A percentile compares a stretch with the other conserved stretches of the same genome.
These are phyloP conservation scores for Synergus umbraculus DNA, from an alignment of 2,888 invertebrate species.

Conservation along the genomic window DNA sequence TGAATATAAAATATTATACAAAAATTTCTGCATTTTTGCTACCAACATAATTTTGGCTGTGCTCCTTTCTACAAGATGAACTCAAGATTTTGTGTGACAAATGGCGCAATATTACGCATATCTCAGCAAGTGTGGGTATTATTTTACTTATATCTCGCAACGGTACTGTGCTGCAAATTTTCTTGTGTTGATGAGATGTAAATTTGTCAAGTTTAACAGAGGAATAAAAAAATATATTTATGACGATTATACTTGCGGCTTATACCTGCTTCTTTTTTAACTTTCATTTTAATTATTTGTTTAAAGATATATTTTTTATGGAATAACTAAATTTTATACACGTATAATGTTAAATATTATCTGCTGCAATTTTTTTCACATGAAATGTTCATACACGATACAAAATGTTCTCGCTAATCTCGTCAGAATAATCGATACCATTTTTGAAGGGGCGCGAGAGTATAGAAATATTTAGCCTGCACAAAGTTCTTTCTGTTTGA, in stretches of 20 bases:
- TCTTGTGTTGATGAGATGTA: constrained; percentile 5
- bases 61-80: constrained; percentile 37
- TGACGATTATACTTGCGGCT: background rate
- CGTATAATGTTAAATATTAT: background rate
- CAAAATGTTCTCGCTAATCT: background rate
- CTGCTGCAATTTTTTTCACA: background rate
- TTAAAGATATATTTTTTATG: background rate
- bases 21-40: background rate
- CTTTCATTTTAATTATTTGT: background rate
- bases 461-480: background rate
- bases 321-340: background rate
- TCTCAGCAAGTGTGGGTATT: constrained; percentile 40
- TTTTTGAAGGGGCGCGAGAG: background rate
- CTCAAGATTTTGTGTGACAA: constrained; percentile 42
- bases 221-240: constrained; percentile 15
- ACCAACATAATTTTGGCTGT: constrained; percentile 24
- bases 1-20: background rate
- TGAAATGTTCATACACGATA: background rate
- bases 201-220: constrained; percentile 32
- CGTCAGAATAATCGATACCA: background rate
- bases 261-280: background rate
- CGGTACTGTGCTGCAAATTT: background rate
- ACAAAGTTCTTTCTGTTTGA: background rate
- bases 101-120: constrained; percentile 38
- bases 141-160: constrained; percentile 22